Percentiles rank a stretch among this genome's conserved stretches.
Evolutionary conservation across 2,888 invertebrate genomes (phyloP).

Genomic region (Tetrapedia diversipes): DNA sequence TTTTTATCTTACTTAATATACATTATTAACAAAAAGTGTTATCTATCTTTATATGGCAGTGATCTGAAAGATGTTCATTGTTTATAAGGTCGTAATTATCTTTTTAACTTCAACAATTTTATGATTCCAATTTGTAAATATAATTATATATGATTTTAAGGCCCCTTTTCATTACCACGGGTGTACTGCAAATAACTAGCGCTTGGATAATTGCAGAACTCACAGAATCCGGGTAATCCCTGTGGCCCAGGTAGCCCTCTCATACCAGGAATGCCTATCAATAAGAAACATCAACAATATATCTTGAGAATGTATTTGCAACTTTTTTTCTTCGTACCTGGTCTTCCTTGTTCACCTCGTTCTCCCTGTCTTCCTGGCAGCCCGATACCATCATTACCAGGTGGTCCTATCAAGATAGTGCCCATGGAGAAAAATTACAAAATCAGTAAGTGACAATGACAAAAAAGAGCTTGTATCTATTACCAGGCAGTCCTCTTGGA

Average conservation of each 20-base stretch:
- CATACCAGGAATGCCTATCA: slow-evolving; percentile 82
- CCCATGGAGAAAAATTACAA: slow-evolving; percentile 8
- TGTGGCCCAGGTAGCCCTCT: slow-evolving; percentile 87
- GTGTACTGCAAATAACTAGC: slow-evolving; percentile 85
- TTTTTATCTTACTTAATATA: slow-evolving; percentile 24
- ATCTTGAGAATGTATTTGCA: slow-evolving; percentile 39
- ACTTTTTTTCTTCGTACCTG: slow-evolving; percentile 84
- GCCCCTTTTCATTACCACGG: slow-evolving; percentile 85
- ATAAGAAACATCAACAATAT: slow-evolving; percentile 42
- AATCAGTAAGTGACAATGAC: slow-evolving; percentile 16
- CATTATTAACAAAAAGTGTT: neutral
- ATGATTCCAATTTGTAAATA: neutral
- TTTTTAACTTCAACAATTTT: neutral
- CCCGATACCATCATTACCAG: slow-evolving; percentile 87
- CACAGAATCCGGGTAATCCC: slow-evolving; percentile 87
- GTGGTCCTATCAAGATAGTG: slow-evolving; percentile 84
- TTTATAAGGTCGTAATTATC: neutral
- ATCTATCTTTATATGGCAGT: slow-evolving; percentile 8
- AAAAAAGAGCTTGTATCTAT: slow-evolving; percentile 4
- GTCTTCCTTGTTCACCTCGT: slow-evolving; percentile 89
- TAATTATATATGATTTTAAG: slow-evolving; percentile 34
- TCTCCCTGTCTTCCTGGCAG: slow-evolving; percentile 89
- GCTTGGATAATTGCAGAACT: slow-evolving; percentile 86
- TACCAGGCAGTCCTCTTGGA: slow-evolving; percentile 88
- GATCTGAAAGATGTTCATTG: neutral